phyloP scores from a whole-genome alignment of 2,888 invertebrate species.

The Hipparchia sbordonii region DNA sequence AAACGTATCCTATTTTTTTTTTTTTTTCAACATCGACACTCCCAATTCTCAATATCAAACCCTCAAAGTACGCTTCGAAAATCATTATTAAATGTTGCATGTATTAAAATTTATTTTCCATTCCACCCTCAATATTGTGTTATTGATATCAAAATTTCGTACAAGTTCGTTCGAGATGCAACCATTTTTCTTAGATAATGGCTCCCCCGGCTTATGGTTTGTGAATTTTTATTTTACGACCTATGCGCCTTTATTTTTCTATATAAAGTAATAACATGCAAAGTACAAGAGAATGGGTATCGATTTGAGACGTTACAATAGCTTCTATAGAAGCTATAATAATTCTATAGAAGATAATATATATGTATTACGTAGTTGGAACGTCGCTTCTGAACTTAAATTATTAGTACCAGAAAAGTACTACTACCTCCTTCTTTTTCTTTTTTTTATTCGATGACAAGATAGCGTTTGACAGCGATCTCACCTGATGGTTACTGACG shows the following conservation, averaged over 20 bases:
- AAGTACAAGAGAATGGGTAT: slow-evolving; percentile 16
- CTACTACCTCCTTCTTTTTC: too few species aligned
- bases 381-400: neutral
- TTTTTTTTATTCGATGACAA: too few species aligned
- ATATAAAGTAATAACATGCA: slow-evolving; percentile 28
- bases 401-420: too few species aligned
- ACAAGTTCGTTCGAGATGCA: slow-evolving; percentile 46
- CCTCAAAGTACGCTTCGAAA: slow-evolving; percentile 54
- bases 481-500: too few species aligned
- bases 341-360: too few species aligned
- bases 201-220: slow-evolving; percentile 55
- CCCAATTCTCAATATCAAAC: slow-evolving; percentile 45
- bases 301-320: neutral
- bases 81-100: slow-evolving; percentile 78
- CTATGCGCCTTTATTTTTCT: slow-evolving; percentile 30
- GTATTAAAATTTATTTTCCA: slow-evolving; percentile 67
- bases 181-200: slow-evolving; percentile 49
- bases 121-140: slow-evolving; percentile 38
- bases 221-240: slow-evolving; percentile 53
- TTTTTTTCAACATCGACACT: slow-evolving; percentile 34
- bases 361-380: neutral
- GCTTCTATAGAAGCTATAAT: too few species aligned
- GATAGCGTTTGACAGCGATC: too few species aligned
- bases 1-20: slow-evolving; percentile 2
- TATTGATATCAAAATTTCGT: slow-evolving; percentile 53